These are phyloP conservation scores for Siniperca knerii DNA, from an alignment of 2,113 vertebrate species.

Conservation along the genomic window DNA sequence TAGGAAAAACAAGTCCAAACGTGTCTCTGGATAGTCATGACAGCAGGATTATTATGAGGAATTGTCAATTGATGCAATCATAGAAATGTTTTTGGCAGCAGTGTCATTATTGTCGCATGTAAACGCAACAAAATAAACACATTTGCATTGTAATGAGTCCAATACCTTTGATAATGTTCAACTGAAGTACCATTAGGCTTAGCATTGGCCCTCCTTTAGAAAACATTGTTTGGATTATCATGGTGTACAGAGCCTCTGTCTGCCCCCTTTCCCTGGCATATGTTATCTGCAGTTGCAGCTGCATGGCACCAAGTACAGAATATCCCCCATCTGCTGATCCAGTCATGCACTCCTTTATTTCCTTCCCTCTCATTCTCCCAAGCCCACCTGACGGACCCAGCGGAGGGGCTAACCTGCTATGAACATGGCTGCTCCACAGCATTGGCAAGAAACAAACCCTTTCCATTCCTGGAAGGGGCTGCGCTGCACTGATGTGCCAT, in stretches of 20 bases:
- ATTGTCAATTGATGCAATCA: slow-evolving; percentile 47
- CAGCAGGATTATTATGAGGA: slow-evolving; percentile 45
- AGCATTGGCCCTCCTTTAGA: slow-evolving; percentile 54
- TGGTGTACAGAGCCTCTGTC: slow-evolving; percentile 64
- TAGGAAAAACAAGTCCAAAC: background rate
- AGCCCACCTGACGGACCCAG: slow-evolving; percentile 70
- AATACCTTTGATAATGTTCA: slow-evolving; percentile 66
- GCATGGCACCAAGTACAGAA: slow-evolving; percentile 73
- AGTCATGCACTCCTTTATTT: slow-evolving; percentile 74
- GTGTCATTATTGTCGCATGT: slow-evolving; percentile 14
- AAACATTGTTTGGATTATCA: slow-evolving; percentile 69
- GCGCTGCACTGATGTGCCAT: slow-evolving; percentile 63
- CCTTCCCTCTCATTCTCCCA: slow-evolving; percentile 62
- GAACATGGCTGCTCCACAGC: slow-evolving; percentile 62
- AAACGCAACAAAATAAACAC: slow-evolving; percentile 50
- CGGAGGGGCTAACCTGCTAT: slow-evolving; percentile 68
- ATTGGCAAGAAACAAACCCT: slow-evolving; percentile 57
- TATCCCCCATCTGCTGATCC: slow-evolving; percentile 73
- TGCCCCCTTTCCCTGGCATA: slow-evolving; percentile 68
- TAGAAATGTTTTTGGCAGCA: slow-evolving; percentile 39
- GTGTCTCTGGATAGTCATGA: slow-evolving; percentile 13
- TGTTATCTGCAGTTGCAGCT: slow-evolving; percentile 78
- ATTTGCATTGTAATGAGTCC: slow-evolving; percentile 67
- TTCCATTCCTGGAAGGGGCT: slow-evolving; percentile 56
- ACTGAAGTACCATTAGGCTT: slow-evolving; percentile 67